Conservation (phyloP, 2,797 vertebrate species). For the Sebastiscus albofasciatus region DNA sequence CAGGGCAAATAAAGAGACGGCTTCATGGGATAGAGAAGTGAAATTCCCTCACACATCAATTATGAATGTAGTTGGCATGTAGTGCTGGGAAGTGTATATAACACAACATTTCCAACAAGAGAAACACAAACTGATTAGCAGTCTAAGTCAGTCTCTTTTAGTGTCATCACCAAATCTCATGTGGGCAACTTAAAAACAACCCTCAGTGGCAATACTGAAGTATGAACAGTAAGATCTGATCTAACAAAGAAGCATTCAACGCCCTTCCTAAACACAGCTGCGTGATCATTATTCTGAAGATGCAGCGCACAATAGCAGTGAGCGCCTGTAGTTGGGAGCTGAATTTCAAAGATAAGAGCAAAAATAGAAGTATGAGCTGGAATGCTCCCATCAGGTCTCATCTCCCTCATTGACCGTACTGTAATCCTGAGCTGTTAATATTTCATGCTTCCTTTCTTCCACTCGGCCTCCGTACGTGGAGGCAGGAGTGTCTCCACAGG, state of each 20-base stretch:
- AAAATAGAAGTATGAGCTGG: conserved; percentile 60
- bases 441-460: conserved; percentile 68
- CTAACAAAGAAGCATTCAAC: background rate
- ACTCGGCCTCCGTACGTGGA: conserved; percentile 30
- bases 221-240: background rate
- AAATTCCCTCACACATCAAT: conserved; percentile 44
- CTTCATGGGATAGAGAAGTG: conserved; percentile 15
- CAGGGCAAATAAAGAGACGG: background rate
- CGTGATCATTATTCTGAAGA: conserved; percentile 10
- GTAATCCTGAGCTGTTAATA: conserved; percentile 72
- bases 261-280: background rate
- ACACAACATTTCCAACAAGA: conserved; percentile 2
- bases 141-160: background rate
- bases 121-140: background rate
- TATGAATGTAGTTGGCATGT: conserved; percentile 48
- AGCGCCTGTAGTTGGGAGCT: conserved; percentile 7
- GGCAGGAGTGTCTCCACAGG: conserved; percentile 54
- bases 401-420: conserved; percentile 52
- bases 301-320: background rate
- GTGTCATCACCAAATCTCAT: background rate
- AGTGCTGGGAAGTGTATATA: conserved; percentile 1
- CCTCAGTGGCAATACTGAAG: background rate
- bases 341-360: conserved; percentile 46
- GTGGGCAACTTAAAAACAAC: background rate
- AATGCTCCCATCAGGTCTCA: conserved; percentile 61